phyloP scores from a whole-genome alignment of 2,888 invertebrate species.

The Drosophila subsilvestris region DNA sequence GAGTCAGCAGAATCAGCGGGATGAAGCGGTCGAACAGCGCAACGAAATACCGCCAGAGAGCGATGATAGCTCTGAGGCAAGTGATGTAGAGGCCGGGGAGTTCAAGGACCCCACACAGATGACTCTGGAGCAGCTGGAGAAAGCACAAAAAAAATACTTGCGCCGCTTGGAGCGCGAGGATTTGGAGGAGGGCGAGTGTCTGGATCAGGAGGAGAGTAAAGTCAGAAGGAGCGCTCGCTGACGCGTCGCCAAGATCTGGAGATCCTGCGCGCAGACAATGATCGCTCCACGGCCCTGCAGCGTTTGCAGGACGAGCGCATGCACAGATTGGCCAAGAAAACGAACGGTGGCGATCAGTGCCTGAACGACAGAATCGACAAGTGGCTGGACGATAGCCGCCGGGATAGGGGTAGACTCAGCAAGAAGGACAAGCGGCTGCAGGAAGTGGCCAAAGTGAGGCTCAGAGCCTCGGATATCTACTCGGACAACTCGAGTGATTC shows the following conservation, averaged over 20 bases:
- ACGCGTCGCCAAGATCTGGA: slow-evolving; percentile 38
- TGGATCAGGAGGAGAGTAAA: neutral
- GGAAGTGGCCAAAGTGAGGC: slow-evolving; percentile 1
- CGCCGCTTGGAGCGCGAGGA: neutral
- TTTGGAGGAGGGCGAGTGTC: slow-evolving; percentile 44
- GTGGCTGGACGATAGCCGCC: neutral
- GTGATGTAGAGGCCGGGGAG: neutral
- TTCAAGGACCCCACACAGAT: neutral
- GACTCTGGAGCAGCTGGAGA: neutral
- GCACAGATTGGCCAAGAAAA: neutral
- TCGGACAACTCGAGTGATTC: slow-evolving; percentile 43
- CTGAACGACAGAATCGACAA: neutral
- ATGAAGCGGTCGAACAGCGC: neutral
- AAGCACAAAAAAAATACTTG: neutral
- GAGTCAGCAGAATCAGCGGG: neutral
- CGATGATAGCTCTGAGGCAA: neutral
- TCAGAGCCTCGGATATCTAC: slow-evolving; percentile 47
- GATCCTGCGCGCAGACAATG: neutral
- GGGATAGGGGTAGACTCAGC: neutral
- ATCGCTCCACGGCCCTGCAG: neutral
- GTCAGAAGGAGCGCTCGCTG: neutral
- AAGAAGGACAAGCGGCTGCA: neutral
- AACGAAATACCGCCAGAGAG: neutral
- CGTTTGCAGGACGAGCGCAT: neutral
- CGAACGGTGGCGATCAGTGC: neutral